A percentile compares a stretch with the other conserved stretches of the same genome.
Evolutionary conservation across 2,888 invertebrate species (phyloP).

Genomic region (Ptychoptera contaminata): DNA sequence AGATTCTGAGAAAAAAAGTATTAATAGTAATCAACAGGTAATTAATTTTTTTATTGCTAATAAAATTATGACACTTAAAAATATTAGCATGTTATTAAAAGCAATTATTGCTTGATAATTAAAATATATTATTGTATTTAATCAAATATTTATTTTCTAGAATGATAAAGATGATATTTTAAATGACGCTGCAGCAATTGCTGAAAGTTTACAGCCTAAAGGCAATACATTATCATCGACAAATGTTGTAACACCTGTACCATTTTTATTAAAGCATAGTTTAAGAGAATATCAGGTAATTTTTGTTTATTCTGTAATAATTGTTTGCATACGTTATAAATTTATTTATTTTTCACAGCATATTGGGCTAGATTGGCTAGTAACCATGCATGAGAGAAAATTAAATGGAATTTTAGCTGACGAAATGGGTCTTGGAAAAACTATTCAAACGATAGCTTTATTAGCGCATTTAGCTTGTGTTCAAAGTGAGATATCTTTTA

Average conservation of each 20-base stretch:
- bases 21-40: conserved; percentile 8
- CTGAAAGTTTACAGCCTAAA: conserved; percentile 93
- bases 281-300: conserved; percentile 69
- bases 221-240: conserved; percentile 94
- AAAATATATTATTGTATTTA: background rate
- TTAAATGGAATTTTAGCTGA: conserved; percentile 93
- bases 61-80: conserved; percentile 1
- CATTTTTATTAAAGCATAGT: conserved; percentile 77
- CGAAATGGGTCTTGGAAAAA: conserved; percentile 96
- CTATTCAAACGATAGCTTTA: conserved; percentile 91
- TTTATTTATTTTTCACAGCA: conserved; percentile 39
- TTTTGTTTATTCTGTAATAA: background rate
- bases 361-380: conserved; percentile 94
- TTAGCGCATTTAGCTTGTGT: conserved; percentile 89
- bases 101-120: too few relatives aligned
- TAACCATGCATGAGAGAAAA: conserved; percentile 87
- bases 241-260: conserved; percentile 83
- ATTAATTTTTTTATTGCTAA: conserved; percentile 7
- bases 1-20: conserved; percentile 24
- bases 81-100: too few relatives aligned
- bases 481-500: conserved; percentile 6
- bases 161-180: conserved; percentile 50
- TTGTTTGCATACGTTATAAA: background rate
- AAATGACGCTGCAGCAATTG: conserved; percentile 83
- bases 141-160: conserved; percentile 9